These are phyloP conservation scores for Bucco capensis DNA, from an alignment of 2,113 vertebrate species.

Conservation along the genomic window DNA sequence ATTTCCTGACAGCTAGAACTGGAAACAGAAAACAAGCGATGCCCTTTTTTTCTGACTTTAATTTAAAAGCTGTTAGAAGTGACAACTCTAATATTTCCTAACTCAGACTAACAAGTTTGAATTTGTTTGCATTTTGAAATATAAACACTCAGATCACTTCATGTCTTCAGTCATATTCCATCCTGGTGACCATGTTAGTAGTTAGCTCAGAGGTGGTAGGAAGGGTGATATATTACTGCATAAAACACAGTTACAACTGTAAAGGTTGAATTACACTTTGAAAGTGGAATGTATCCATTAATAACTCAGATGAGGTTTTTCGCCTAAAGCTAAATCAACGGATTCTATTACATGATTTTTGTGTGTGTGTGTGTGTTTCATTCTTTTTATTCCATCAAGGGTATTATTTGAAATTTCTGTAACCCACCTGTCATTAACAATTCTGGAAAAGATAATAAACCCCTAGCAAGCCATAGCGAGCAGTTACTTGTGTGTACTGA, in stretches of 20 bases:
- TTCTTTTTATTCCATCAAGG: not conserved
- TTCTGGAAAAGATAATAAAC: not conserved
- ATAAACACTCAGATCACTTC: not conserved
- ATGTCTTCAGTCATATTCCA: not conserved
- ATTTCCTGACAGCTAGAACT: not conserved
- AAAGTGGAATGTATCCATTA: not conserved
- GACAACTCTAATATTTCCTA: not conserved
- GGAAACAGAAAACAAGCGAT: not conserved
- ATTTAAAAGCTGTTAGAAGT: not conserved
- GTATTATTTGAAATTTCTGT: not conserved
- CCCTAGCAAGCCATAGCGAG: not conserved
- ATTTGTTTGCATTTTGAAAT: not conserved
- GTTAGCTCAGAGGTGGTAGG: not conserved
- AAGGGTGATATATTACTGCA: not conserved
- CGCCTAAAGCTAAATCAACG: not conserved
- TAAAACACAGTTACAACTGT: not conserved
- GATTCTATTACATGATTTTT: not conserved
- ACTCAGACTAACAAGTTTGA: not conserved
- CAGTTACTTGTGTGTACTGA: not conserved
- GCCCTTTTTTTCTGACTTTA: not conserved
- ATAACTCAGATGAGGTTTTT: not conserved
- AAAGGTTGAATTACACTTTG: not conserved
- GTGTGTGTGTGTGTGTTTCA: not conserved
- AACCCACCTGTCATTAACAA: not conserved
- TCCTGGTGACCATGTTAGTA: not conserved